Conservation (phyloP, 2,888 invertebrate species). For the Carpatolechia fugitivella region DNA sequence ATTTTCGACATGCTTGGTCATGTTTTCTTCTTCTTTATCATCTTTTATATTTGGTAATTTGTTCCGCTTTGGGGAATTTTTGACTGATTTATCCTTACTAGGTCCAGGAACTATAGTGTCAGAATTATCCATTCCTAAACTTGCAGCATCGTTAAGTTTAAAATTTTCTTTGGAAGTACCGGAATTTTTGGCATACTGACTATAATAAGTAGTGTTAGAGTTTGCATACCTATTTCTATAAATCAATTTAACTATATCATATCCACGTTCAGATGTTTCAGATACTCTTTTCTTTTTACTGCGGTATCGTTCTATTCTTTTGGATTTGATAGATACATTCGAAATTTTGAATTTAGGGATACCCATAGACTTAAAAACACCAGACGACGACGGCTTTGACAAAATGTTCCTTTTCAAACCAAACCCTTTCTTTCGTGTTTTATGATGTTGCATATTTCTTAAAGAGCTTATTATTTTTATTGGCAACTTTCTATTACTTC, state of each 20-base stretch:
- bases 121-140: not conserved
- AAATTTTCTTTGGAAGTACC: no score
- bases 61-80: not conserved
- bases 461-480: not conserved
- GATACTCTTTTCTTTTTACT: not conserved
- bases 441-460: not conserved
- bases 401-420: no score
- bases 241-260: not conserved
- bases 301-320: not conserved
- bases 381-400: not conserved
- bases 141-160: not conserved
- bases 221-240: not conserved
- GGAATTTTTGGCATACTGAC: not conserved
- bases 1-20: not conserved
- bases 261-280: not conserved
- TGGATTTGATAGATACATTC: not conserved
- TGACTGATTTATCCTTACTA: not conserved
- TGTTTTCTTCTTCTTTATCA: not conserved
- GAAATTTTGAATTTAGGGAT: not conserved
- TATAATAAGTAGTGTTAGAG: not conserved
- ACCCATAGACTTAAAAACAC: not conserved
- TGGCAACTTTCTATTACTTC: not conserved
- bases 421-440: not conserved
- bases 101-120: not conserved
- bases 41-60: not conserved